Base-by-base conservation (phyloP, 1,140 invertebrate species). In the Bemisia tabaci region DNA sequence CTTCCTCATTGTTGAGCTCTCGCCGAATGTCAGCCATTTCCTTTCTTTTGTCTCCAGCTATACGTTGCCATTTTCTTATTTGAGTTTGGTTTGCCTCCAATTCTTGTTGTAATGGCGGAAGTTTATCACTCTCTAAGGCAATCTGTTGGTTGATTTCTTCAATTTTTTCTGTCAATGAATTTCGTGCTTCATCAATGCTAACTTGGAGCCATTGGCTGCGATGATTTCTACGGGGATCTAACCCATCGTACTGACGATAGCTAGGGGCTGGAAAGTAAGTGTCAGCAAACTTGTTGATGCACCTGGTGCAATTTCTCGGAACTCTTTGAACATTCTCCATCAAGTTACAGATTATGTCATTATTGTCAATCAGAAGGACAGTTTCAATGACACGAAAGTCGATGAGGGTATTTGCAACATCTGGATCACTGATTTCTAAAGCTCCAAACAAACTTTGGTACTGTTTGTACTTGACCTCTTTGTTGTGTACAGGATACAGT, bases 371-470 rank as follows among this genome's bases (percentile, higher is more conserved):
- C 21, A 92, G 77, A 61, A 92, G 75, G 21, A 89, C 80, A 58
- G 79, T 80, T 75, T 92, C 89, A 39, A 88, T 77, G 60, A 77
- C 77, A n/a, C 83, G 74, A 73, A 87, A 85, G 81, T 97, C 93
- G 68, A 97, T 90, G 1, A 96, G 78, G 71, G 82, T 88, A 79
- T 97, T 96, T 63, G 85, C 83, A 1, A 95, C 84, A 1, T 91
- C 83, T 1, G 87, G 82, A 79, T 94, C 84, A 2, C 82, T 77
- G 70, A 92, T 85, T 65, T 84, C 80, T 64, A 96, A 79, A 62
- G 84, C 78, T 69, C 90, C 81, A 22, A 89, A 81, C n/a, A 92
- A 79, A 71, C 82, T 84, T 0, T 73, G 71, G 75, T 82, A 83
- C 2, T 77, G 72, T 12, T 69, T 67, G 17, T 17, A 80, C 77